These are phyloP conservation scores for Theonella swinhoei DNA, from an alignment of 37 sponge, comb jelly and placozoan genomes.

Conservation along the genomic window DNA sequence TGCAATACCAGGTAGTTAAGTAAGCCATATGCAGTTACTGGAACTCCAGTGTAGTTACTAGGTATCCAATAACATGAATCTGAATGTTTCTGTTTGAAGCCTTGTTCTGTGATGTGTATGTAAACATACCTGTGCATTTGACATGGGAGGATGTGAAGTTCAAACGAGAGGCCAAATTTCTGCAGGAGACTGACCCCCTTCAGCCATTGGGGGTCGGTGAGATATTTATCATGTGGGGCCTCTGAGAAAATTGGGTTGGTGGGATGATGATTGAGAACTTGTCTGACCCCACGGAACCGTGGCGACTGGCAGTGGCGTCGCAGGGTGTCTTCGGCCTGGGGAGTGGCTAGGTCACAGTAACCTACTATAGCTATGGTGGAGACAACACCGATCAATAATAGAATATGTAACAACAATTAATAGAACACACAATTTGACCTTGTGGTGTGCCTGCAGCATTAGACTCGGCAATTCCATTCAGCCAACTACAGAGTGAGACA, in stretches of 20 bases:
- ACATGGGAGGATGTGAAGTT: slow-evolving; percentile 67
- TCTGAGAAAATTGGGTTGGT: slow-evolving; percentile 43
- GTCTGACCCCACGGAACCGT: slow-evolving; percentile 80
- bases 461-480: slow-evolving; percentile 54
- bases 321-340: slow-evolving; percentile 52
- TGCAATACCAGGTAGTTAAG: too few relatives aligned
- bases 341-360: slow-evolving; percentile 43
- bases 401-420: too few relatives aligned
- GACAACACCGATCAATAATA: not conserved
- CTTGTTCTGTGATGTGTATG: too few relatives aligned
- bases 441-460: slow-evolving; percentile 29
- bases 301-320: slow-evolving; percentile 56
- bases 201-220: slow-evolving; percentile 78
- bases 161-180: slow-evolving; percentile 83
- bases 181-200: slow-evolving; percentile 69
- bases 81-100: too few relatives aligned
- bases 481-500: slow-evolving; percentile 33
- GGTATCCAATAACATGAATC: too few relatives aligned
- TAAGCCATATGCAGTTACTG: too few relatives aligned
- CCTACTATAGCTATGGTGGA: slow-evolving; percentile 35
- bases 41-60: too few relatives aligned
- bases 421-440: too few relatives aligned
- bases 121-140: slow-evolving; percentile 68
- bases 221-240: slow-evolving; percentile 66
- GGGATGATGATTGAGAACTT: slow-evolving; percentile 81